These are phyloP conservation scores for Amyelois transitella DNA, from an alignment of 1,140 invertebrate species.

Conservation along the genomic window DNA sequence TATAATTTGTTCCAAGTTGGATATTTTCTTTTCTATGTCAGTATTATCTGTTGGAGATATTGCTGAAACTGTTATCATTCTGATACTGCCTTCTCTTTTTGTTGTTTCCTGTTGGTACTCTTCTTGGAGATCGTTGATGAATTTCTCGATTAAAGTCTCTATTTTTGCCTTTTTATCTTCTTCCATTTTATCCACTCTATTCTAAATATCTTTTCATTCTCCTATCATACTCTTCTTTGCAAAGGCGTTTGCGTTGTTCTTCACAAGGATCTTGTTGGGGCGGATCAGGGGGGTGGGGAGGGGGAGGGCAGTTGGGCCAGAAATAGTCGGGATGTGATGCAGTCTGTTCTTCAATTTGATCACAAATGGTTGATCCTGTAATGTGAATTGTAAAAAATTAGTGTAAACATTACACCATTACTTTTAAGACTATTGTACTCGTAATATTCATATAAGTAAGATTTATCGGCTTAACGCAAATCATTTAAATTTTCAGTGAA, in stretches of 20 bases:
- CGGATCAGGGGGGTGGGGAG: conserved; percentile 26
- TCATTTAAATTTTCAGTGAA: too few relatives aligned
- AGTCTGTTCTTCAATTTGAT: conserved; percentile 24
- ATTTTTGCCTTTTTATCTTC: conserved; percentile 7
- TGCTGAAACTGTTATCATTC: conserved; percentile 23
- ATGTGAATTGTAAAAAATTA: neutral
- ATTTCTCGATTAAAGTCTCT: conserved; percentile 22
- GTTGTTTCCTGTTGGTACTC: conserved; percentile 12
- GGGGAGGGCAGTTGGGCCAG: conserved; percentile 36
- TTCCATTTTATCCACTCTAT: conserved; percentile 28
- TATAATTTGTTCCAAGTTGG: conserved; percentile 38
- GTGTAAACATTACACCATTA: too few relatives aligned
- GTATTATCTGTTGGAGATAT: conserved; percentile 4
- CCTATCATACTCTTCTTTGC: conserved; percentile 34
- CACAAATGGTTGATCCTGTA: conserved; percentile 29
- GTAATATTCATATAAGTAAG: too few relatives aligned
- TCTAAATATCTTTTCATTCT: conserved; percentile 39
- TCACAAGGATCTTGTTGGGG: conserved; percentile 35
- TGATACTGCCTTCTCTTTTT: conserved; percentile 13
- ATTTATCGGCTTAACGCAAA: too few relatives aligned
- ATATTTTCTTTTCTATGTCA: conserved; percentile 38
- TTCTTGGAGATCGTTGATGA: conserved; percentile 6
- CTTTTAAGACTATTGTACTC: too few relatives aligned
- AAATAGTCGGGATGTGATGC: conserved; percentile 27
- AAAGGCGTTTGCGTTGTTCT: conserved; percentile 22